Evolutionary conservation across 2,113 vertebrate species (phyloP).

Genomic region (Syngnathoides biaculeatus): DNA sequence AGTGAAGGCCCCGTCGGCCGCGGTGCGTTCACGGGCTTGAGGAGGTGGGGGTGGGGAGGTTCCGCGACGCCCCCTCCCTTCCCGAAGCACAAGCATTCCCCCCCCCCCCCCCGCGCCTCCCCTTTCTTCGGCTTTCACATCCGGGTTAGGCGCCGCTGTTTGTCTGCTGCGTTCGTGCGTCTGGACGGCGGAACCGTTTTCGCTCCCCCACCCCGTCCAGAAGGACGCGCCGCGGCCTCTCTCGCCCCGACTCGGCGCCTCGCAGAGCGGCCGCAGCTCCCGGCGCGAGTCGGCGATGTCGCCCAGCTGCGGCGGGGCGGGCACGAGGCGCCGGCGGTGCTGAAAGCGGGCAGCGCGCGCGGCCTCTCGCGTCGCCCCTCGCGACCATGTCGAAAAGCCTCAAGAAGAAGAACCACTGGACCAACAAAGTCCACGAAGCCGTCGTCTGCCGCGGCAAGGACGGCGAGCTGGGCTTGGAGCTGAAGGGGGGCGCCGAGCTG

Average conservation of each 20-base stretch:
- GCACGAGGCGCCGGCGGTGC: slow-evolving; percentile 56
- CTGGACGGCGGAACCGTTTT: slow-evolving; percentile 53
- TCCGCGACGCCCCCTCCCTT: too few species aligned
- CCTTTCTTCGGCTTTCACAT: slow-evolving; percentile 79
- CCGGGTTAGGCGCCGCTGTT: slow-evolving; percentile 75
- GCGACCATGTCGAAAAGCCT: slow-evolving; percentile 96
- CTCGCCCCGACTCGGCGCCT: slow-evolving; percentile 53
- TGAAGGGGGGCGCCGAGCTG: slow-evolving; percentile 92
- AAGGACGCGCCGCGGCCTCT: slow-evolving; percentile 58
- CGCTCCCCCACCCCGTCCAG: slow-evolving; percentile 30
- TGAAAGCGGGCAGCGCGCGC: slow-evolving; percentile 53
- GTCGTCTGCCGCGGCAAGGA: slow-evolving; percentile 87
- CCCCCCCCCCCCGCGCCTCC: slow-evolving; percentile 74
- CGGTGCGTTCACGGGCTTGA: too few species aligned
- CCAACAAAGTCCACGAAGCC: slow-evolving; percentile 97
- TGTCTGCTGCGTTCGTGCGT: slow-evolving; percentile 57
- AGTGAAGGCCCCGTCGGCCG: too few species aligned
- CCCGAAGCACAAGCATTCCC: slow-evolving; percentile 72
- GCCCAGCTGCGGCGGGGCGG: slow-evolving; percentile 56
- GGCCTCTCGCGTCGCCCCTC: slow-evolving; percentile 56
- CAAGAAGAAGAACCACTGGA: slow-evolving; percentile 99
- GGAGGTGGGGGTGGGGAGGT: too few species aligned
- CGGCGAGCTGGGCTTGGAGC: slow-evolving; percentile 93
- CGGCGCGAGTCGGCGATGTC: slow-evolving; percentile 53
- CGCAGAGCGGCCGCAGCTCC: slow-evolving; percentile 62